Conservation (phyloP, 2,797 vertebrate genomes). For the Podarcis lilfordi region DNA sequence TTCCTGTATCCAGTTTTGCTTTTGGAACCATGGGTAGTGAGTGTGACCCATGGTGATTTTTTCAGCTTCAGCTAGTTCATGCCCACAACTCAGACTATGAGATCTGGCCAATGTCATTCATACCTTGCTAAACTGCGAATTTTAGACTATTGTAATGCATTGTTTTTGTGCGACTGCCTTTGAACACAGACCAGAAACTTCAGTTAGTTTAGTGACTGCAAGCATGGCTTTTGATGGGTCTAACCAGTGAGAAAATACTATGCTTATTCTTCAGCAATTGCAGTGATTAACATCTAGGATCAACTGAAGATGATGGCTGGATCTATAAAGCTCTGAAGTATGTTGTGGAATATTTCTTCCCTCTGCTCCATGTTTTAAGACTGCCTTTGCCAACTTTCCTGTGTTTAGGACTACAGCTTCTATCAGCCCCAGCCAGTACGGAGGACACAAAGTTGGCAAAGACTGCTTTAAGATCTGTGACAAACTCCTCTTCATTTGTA, state of each 20-base stretch:
- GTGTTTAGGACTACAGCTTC: no score
- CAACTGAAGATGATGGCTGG: background rate
- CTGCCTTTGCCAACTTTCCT: no score
- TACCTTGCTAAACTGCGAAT: background rate
- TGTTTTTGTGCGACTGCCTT: background rate
- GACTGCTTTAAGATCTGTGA: background rate
- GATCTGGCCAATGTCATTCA: background rate
- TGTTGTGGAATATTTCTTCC: background rate
- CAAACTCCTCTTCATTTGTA: background rate
- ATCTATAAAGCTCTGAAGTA: background rate
- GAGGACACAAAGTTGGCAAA: no score
- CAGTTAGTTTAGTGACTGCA: background rate
- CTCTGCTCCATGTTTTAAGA: background rate
- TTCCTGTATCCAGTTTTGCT: background rate
- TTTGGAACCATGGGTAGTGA: background rate
- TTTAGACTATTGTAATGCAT: background rate
- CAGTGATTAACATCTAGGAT: background rate
- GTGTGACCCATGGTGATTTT: background rate
- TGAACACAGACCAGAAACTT: background rate
- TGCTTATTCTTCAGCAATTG: background rate
- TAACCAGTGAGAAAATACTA: background rate
- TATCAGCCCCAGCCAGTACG: no score
- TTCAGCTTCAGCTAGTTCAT: background rate
- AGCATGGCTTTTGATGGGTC: background rate
- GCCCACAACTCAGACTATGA: background rate